These are phyloP conservation scores for Lasioglossum albipes DNA, from an alignment of 1,140 invertebrate genomes.

Conservation along the genomic window DNA sequence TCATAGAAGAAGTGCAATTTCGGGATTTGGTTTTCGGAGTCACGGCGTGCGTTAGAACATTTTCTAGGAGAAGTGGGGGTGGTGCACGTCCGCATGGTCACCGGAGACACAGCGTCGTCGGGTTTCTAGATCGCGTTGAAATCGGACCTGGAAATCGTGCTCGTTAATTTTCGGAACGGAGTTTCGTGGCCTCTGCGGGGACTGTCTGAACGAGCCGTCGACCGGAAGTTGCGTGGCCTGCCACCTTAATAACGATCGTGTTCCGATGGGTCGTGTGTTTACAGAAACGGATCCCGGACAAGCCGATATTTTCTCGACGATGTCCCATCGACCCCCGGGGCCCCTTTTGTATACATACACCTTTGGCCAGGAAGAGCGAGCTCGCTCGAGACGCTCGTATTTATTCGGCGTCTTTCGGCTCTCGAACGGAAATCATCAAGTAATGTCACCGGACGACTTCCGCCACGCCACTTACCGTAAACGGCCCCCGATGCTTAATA, in stretches of 20 bases:
- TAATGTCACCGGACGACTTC: slow-evolving; percentile 52
- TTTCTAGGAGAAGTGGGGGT: too few relatives aligned
- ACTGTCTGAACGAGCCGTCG: too few relatives aligned
- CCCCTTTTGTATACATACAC: background rate
- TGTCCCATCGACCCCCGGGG: background rate
- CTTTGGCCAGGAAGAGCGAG: background rate
- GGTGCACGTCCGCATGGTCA: too few relatives aligned
- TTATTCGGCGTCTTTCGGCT: slow-evolving; percentile 5
- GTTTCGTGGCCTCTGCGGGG: too few relatives aligned
- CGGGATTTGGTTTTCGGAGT: too few relatives aligned
- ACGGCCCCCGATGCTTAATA: slow-evolving; percentile 42
- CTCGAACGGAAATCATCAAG: slow-evolving; percentile 42
- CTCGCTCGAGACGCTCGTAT: background rate
- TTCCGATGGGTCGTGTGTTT: background rate
- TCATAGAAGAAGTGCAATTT: too few relatives aligned
- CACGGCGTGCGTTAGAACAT: too few relatives aligned
- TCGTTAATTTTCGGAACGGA: too few relatives aligned
- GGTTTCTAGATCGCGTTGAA: too few relatives aligned
- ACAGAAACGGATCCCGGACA: slow-evolving; percentile 5
- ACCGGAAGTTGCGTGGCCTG: background rate
- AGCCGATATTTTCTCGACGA: background rate
- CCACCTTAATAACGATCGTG: slow-evolving; percentile 12
- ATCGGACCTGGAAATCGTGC: too few relatives aligned
- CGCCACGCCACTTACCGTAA: slow-evolving; percentile 33
- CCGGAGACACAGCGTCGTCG: too few relatives aligned